Evolutionary conservation across 2,113 vertebrate species (phyloP).

Genomic region (Gasterosteus nipponicus): DNA sequence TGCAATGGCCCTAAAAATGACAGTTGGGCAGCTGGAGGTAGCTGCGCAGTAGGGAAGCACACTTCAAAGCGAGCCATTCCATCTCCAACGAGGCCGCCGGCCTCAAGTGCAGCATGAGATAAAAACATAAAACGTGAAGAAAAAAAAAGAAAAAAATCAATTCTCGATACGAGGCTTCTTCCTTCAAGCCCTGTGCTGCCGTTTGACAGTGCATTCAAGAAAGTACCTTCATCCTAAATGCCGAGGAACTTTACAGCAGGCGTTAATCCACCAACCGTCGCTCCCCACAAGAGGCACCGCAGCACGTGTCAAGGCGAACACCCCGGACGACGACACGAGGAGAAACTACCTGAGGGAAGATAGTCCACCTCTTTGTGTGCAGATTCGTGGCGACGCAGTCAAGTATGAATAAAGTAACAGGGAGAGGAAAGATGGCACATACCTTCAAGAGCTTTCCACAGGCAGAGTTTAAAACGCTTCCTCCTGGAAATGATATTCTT

Average conservation of each 20-base stretch:
- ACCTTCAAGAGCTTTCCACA: not conserved
- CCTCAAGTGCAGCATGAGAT: constrained; percentile 63
- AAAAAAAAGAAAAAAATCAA: constrained; percentile 47
- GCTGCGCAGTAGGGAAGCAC: constrained; percentile 33
- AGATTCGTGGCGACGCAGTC: not conserved
- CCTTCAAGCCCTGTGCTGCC: constrained; percentile 36
- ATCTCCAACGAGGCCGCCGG: constrained; percentile 52
- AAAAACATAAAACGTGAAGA: constrained; percentile 27
- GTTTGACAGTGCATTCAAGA: constrained; percentile 25
- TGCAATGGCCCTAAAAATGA: constrained; percentile 47
- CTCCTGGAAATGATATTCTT: not conserved
- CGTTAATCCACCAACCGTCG: not conserved
- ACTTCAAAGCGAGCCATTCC: constrained; percentile 68
- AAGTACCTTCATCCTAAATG: not conserved
- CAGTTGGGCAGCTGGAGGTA: constrained; percentile 43
- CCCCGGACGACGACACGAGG: not conserved
- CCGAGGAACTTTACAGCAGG: not conserved
- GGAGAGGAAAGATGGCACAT: not conserved
- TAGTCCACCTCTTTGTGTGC: not conserved
- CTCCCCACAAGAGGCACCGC: not conserved
- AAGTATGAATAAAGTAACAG: not conserved
- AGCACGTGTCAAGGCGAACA: not conserved
- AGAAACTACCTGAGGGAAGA: not conserved
- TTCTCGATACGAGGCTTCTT: constrained; percentile 52
- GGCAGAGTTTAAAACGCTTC: not conserved